A percentile compares a stretch with the other conserved stretches of the same genome.
Conservation (phyloP, 2,797 vertebrate genomes). For the Mus minutoides region DNA sequence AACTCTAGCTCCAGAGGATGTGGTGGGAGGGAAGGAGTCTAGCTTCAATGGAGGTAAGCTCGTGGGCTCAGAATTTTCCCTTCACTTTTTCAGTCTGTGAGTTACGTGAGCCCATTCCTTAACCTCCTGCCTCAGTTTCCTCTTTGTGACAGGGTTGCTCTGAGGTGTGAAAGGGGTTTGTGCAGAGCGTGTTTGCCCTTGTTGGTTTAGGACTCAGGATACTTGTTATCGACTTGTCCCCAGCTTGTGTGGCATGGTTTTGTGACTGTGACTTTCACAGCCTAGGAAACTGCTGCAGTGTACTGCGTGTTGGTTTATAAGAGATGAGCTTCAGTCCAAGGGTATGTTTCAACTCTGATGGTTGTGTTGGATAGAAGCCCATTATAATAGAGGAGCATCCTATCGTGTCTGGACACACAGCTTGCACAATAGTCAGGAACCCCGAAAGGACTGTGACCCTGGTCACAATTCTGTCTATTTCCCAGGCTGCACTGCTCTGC, state of each 20-base stretch:
- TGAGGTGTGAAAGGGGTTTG: neutral
- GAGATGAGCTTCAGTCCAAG: too few species aligned
- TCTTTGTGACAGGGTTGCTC: neutral
- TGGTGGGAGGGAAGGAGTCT: neutral
- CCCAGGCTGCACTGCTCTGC: neutral
- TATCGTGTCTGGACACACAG: neutral
- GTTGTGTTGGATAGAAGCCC: neutral
- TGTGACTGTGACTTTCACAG: neutral
- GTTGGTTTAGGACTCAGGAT: neutral
- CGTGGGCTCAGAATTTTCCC: neutral
- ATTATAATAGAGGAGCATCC: neutral
- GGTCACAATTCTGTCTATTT: neutral
- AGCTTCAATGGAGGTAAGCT: neutral
- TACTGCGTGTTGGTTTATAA: too few species aligned
- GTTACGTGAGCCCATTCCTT: neutral
- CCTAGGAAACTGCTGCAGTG: neutral
- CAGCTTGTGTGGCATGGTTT: neutral
- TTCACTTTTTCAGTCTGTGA: neutral
- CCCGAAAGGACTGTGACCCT: neutral
- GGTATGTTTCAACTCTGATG: neutral
- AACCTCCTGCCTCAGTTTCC: constrained; percentile 1
- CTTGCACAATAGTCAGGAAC: neutral
- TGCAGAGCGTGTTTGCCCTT: neutral
- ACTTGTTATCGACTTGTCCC: too few species aligned
- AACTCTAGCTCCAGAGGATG: neutral